Base-by-base conservation (phyloP, 2,113 vertebrate species). In the Microtus oregoni region DNA sequence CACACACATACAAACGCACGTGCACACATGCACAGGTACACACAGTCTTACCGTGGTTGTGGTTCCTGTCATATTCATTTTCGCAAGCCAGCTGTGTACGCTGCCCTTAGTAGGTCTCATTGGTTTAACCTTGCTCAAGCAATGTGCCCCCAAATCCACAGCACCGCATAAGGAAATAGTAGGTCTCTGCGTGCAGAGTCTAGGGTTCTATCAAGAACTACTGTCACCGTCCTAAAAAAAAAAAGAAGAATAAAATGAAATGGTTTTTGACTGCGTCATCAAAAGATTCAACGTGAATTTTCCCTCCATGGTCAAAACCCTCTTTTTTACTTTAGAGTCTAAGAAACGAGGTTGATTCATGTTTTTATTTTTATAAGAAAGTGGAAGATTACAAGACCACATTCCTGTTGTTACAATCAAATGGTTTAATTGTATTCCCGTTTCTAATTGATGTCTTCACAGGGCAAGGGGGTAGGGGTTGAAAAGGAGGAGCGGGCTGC, bases 361-460 rank as follows among this genome's bases (percentile, higher is more conserved):
- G 78, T 75, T 82, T 94, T 52, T 65, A 72, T 89, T 95, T 94
- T 90, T 76, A 68, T 88, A 94, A 93, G 91, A 81, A 86, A 96
- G 78, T 90, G 35, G 77, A 96, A 67, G 83, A 86, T 95, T 91
- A 88, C 35, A 96, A 95, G 86, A 95, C 72, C 81, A 83, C 55
- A 58, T 96, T 96, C 86, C 32, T 65, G 85, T 90, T 86, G 87
- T 97, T 97, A 92, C 93, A 93, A 91, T 79, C 91, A 96, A 95
- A 86, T 90, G 94, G 89, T 44, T 92, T 97, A 95, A 97, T 97
- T 97, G 94, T 90, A 47, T 93, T 96, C 58, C 96, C 67, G 35
- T 94, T 97, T 95, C 78, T 94, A 92, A 92, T 75, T 61, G 95
- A 61, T 75, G 75, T 72, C 82, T 79, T 93, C 78, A 91, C 75